Conservation (phyloP, 2,888 invertebrate genomes). For the Meliscaeva auricollis region DNA sequence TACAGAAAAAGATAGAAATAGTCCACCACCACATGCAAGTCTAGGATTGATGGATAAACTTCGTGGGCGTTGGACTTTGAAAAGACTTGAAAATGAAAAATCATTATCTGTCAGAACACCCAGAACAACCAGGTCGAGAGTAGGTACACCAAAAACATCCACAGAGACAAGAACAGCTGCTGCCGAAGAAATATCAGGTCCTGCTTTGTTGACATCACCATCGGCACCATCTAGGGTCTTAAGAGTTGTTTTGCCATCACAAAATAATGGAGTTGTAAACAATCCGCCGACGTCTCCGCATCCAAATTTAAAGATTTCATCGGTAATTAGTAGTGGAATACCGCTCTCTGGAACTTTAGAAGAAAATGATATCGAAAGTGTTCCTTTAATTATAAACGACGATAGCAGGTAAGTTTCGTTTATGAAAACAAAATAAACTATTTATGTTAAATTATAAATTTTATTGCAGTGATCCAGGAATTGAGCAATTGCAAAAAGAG, state of each 20-base stretch:
- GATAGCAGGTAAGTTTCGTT: conserved; percentile 14
- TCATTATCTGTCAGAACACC: not conserved
- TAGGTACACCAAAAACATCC: not conserved
- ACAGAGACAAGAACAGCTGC: not conserved
- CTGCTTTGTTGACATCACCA: conserved; percentile 7
- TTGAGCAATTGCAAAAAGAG: conserved; percentile 80
- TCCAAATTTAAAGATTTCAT: conserved; percentile 79
- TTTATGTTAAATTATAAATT: not conserved
- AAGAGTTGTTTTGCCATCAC: conserved; percentile 39
- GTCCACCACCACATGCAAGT: too few species aligned
- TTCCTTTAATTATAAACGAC: not conserved
- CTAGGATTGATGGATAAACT: not conserved
- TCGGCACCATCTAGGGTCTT: conserved; percentile 11
- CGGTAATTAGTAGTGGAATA: conserved; percentile 78
- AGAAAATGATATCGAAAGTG: not conserved
- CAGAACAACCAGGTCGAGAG: not conserved
- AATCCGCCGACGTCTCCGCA: conserved; percentile 60
- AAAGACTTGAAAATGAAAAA: not conserved
- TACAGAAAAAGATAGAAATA: too few species aligned
- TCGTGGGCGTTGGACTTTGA: not conserved
- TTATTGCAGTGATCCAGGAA: conserved; percentile 61
- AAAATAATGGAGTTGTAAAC: conserved; percentile 45
- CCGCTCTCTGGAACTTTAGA: conserved; percentile 34
- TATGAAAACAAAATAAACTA: not conserved
- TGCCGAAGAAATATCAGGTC: not conserved